These are phyloP conservation scores for Hiodon tergisus DNA, from an alignment of 2,113 vertebrate species.

Conservation along the genomic window DNA sequence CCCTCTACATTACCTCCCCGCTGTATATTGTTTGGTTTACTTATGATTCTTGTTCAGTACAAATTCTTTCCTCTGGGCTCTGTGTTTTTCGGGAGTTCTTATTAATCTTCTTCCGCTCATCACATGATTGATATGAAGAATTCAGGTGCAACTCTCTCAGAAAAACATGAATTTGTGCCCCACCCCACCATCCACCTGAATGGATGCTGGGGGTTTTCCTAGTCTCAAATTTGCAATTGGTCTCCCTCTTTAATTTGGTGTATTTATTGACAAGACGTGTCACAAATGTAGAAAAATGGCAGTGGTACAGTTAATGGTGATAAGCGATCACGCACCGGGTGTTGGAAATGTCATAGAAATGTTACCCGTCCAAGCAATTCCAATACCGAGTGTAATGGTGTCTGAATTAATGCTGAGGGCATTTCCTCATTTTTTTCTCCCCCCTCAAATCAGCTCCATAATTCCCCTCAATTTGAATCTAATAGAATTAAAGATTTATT, in stretches of 20 bases:
- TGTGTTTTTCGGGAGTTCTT: not conserved
- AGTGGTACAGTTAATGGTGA: not conserved
- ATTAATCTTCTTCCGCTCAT: not conserved
- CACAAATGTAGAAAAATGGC: not conserved
- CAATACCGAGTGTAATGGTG: not conserved
- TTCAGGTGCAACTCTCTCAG: not conserved
- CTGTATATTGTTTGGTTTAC: constrained; percentile 45
- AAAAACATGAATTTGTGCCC: too few species aligned
- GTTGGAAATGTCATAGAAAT: not conserved
- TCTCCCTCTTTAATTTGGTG: not conserved
- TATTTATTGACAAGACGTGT: not conserved
- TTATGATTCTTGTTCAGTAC: constrained; percentile 15
- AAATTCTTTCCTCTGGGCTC: constrained; percentile 5
- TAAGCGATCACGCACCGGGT: not conserved
- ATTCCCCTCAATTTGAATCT: not conserved
- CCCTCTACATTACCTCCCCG: constrained; percentile 44
- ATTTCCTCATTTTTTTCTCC: not conserved
- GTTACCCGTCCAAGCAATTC: not conserved
- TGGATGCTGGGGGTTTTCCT: not conserved
- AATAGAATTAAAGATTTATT: not conserved
- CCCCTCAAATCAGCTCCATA: not conserved
- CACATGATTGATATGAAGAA: constrained; percentile 10
- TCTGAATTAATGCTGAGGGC: not conserved
- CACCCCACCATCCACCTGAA: not conserved
- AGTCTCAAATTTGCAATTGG: not conserved